Percentiles rank a stretch among this genome's conserved stretches.
These are phyloP conservation scores for Cheilosia variabilis DNA, from an alignment of 2,888 invertebrate species.

Conservation along the genomic window DNA sequence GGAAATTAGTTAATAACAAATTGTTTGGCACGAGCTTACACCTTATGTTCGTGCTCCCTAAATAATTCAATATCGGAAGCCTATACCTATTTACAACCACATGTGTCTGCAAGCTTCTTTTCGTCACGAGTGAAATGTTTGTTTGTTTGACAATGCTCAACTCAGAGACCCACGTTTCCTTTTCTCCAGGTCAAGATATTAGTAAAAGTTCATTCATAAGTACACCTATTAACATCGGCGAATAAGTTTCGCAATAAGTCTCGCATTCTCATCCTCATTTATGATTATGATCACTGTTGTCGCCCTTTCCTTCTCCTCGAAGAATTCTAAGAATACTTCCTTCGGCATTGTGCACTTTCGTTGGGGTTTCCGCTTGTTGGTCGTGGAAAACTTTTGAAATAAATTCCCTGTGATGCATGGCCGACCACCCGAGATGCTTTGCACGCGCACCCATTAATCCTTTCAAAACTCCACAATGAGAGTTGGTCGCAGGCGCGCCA, in stretches of 20 bases:
- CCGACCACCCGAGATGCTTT: slow-evolving; percentile 82
- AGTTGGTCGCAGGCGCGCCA: slow-evolving; percentile 17
- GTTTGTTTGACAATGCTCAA: too few relatives aligned
- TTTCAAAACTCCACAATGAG: slow-evolving; percentile 54
- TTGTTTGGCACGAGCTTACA: too few relatives aligned
- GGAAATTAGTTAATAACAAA: too few relatives aligned
- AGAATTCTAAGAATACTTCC: neutral
- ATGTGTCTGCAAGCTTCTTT: too few relatives aligned
- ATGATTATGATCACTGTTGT: neutral
- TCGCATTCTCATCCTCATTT: neutral
- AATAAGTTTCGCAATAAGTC: neutral
- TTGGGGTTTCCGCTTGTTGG: neutral
- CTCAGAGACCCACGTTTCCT: too few relatives aligned
- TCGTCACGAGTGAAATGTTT: too few relatives aligned
- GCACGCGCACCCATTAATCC: slow-evolving; percentile 76
- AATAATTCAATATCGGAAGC: too few relatives aligned
- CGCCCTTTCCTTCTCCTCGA: neutral
- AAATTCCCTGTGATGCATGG: slow-evolving; percentile 77
- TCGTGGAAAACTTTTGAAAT: slow-evolving; percentile 38
- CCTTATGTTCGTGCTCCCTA: too few relatives aligned
- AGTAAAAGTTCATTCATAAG: neutral
- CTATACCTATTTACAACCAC: too few relatives aligned
- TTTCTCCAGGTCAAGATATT: neutral
- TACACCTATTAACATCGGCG: neutral
- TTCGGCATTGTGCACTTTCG: neutral